A percentile compares a stretch with the other conserved stretches of the same genome.
Conservation (phyloP, 2,888 invertebrate species). For the Drosophila lutescens region DNA sequence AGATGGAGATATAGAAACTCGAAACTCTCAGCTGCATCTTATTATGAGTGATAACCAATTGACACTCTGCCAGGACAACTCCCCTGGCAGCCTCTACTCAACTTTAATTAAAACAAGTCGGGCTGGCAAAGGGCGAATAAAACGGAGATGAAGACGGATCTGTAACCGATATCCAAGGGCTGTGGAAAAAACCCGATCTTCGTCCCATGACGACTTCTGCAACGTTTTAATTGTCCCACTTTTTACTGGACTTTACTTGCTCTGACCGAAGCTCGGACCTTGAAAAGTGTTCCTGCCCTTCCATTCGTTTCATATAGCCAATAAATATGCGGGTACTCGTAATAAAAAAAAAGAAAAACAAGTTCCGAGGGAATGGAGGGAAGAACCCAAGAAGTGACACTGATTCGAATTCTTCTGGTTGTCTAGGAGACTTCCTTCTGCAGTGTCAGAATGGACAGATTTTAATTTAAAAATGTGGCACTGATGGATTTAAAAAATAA, state of each 20-base stretch:
- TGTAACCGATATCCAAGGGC: conserved; percentile 46
- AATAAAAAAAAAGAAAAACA: conserved; percentile 5
- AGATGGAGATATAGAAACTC: conserved; percentile 1
- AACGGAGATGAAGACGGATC: conserved; percentile 19
- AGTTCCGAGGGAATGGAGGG: conserved; percentile 2
- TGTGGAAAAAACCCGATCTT: conserved; percentile 43
- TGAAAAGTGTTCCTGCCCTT: conserved; percentile 36
- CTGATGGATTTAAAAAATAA: conserved; percentile 5
- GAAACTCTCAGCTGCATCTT: conserved; percentile 6
- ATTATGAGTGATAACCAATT: conserved; percentile 65
- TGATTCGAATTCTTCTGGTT: conserved; percentile 10
- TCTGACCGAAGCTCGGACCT: conserved; percentile 25
- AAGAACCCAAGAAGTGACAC: conserved; percentile 23
- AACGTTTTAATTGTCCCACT: conserved; percentile 53
- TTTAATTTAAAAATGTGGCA: conserved; percentile 12
- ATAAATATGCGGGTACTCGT: conserved; percentile 16
- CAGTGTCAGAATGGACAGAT: conserved; percentile 1
- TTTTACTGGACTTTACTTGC: conserved; percentile 20
- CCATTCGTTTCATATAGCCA: conserved; percentile 7
- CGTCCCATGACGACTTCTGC: conserved; percentile 34
- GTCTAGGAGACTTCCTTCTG: background rate
- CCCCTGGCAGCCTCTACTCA: conserved; percentile 6
- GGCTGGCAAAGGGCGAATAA: background rate
- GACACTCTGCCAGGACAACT: conserved; percentile 44
- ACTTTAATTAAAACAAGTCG: conserved; percentile 45